These are phyloP conservation scores for Acromyrmex charruanus DNA, from an alignment of 1,140 invertebrate genomes.

Conservation along the genomic window DNA sequence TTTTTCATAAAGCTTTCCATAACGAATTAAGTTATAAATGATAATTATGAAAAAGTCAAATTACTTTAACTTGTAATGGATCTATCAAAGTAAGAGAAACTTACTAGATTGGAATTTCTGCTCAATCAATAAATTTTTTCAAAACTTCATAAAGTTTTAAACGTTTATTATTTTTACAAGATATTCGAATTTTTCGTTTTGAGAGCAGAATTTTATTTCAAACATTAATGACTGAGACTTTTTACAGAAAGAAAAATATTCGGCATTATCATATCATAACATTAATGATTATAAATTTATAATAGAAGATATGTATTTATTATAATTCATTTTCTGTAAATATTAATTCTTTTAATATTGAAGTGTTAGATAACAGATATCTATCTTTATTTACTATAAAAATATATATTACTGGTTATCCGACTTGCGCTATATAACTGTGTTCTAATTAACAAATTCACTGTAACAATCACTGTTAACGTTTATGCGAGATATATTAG, in stretches of 20 bases:
- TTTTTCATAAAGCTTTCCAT: not conserved
- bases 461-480: not conserved
- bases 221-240: constrained; percentile 1
- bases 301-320: constrained; percentile 1
- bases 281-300: not conserved
- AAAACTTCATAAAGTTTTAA: constrained; percentile 8
- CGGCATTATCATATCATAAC: not conserved
- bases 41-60: constrained; percentile 2
- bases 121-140: constrained; percentile 22
- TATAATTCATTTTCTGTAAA: not conserved
- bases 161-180: constrained; percentile 22
- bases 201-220: not conserved
- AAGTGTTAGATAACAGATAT: not conserved
- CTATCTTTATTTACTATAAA: not conserved
- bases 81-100: constrained; percentile 1
- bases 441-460: not conserved
- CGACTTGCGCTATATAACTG: no score
- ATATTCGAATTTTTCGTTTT: constrained; percentile 19
- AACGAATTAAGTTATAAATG: not conserved
- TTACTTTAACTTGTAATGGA: not conserved
- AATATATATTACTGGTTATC: not conserved
- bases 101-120: constrained; percentile 4
- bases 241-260: not conserved
- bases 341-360: not conserved
- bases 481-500: not conserved